Base-by-base conservation (phyloP, 2,797 vertebrate genomes). In the Tangara arthus region DNA sequence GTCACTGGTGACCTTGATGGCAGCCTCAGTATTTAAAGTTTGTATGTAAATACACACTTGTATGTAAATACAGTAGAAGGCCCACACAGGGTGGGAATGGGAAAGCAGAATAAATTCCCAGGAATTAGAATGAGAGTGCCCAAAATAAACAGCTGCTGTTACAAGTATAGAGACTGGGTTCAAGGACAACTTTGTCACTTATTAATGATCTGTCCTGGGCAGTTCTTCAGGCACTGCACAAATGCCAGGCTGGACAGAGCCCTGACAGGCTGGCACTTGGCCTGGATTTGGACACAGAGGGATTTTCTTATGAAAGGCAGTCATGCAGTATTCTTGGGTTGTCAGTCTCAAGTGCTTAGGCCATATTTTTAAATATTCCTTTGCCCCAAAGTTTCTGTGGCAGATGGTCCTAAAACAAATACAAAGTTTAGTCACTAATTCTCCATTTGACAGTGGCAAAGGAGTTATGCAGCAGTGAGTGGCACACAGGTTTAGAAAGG, bases 111-210 rank as follows among this genome's bases (percentile, higher is more conserved):
- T 78, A 85, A 79, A 80, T 44, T 95, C 72, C 34, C 63, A 79
- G 59, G 69, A 87, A 88, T 75, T 68, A 89, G 77, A 83, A 75
- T 21, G 20, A 64, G 27, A 64, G 35, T 50, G 82, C 52, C 77
- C 59, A n/a, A 91, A 76, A 55, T 82, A 94, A 91, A 82, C 70
- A 83, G 42, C 50, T 73, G 60, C 76, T 46, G 32, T 55, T 92
- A 72, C 39, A 75, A 60, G 12, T 55, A 42, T 21, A 64, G 77
- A 88, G 68, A 50, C n/a, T 76, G 50, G 24, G 42, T 88, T 93
- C 89, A 96, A 70, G 86, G 77, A 87, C 80, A 64, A 22, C n/a
- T 95, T 81, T 73, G 87, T 93, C 81, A 93, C 82, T 94, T 84
- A 94, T 90, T 91, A 96, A 91, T 42, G 39, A 52, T 46, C n/a